Conservation (phyloP, 2,113 vertebrate genomes). For the Scomber colias region DNA sequence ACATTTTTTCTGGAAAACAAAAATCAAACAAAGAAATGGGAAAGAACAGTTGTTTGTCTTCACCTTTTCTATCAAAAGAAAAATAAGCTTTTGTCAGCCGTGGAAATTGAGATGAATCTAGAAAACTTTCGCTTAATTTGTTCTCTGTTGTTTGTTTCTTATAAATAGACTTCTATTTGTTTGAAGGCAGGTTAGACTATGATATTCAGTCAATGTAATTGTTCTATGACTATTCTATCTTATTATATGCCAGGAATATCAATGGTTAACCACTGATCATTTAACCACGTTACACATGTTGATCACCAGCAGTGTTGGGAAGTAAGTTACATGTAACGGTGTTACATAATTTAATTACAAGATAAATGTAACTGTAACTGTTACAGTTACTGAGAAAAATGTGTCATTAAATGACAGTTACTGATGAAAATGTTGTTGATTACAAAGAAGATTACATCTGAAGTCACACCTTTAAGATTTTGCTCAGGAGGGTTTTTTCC, state of each 20-base stretch:
- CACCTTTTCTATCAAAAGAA: not conserved
- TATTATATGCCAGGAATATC: not conserved
- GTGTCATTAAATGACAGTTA: too few relatives aligned
- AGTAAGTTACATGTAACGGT: too few relatives aligned
- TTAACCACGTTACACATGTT: not conserved
- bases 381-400: too few relatives aligned
- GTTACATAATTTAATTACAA: too few relatives aligned
- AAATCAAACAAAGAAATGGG: slow-evolving; percentile 5
- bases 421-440: too few relatives aligned
- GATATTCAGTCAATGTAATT: not conserved
- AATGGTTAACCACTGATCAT: not conserved
- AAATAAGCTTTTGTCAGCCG: slow-evolving; percentile 16
- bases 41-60: slow-evolving; percentile 7
- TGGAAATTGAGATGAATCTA: not conserved
- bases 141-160: not conserved
- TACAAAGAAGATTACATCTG: too few relatives aligned
- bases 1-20: slow-evolving; percentile 8
- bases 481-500: too few relatives aligned
- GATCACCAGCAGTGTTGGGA: too few relatives aligned
- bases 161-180: not conserved
- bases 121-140: not conserved
- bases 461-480: too few relatives aligned
- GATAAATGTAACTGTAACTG: too few relatives aligned
- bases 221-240: too few relatives aligned
- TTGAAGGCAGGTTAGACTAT: not conserved